A percentile compares a stretch with the other conserved stretches of the same genome.
phyloP scores from a whole-genome alignment of 2,113 vertebrate genomes.

The Alces alces region DNA sequence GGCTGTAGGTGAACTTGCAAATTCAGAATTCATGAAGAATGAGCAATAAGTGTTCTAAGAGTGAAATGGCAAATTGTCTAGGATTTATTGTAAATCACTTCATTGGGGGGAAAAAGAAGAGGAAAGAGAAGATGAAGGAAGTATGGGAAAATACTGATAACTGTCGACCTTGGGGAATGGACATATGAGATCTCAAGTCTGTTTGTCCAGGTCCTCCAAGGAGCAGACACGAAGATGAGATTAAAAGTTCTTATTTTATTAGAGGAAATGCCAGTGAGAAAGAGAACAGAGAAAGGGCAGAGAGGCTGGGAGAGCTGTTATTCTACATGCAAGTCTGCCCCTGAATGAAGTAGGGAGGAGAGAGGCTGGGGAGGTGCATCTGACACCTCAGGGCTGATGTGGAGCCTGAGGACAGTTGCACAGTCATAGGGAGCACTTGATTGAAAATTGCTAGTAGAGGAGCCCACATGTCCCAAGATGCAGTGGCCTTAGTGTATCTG shows the following conservation, averaged over 20 bases:
- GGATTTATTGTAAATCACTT: background rate
- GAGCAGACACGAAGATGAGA: background rate
- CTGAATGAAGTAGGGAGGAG: background rate
- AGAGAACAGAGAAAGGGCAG: background rate
- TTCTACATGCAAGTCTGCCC: background rate
- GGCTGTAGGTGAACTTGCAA: background rate
- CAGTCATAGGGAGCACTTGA: accelerated
- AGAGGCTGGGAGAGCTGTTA: background rate
- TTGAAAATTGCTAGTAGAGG: background rate
- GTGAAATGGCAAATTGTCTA: background rate
- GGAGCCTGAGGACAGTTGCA: background rate
- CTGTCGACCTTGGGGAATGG: background rate
- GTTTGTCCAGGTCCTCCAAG: background rate
- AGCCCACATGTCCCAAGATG: background rate
- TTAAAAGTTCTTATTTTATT: background rate
- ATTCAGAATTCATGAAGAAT: background rate
- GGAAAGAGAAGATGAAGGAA: background rate
- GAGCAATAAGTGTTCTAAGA: background rate
- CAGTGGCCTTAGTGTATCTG: background rate
- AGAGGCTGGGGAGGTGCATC: background rate
- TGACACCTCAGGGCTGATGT: accelerated
- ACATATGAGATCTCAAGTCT: background rate
- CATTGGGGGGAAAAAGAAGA: background rate
- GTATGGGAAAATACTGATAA: background rate
- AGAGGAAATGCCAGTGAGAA: background rate